Base-by-base conservation (phyloP, 2,113 vertebrate species). In the Hoplias malabaricus region DNA sequence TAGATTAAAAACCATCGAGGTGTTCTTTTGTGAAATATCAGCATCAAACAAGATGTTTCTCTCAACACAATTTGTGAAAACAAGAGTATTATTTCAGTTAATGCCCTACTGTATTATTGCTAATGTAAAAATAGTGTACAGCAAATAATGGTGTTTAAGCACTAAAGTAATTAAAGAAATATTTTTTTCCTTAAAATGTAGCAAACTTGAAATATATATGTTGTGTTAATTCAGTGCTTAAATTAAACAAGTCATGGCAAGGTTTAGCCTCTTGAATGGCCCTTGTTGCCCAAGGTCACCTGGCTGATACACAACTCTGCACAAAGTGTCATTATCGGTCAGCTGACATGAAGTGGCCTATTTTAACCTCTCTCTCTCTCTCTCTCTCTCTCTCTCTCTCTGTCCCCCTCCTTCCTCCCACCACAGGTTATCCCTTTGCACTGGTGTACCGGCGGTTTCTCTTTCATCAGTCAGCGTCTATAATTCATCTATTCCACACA, bases 371-470 rank as follows among this genome's bases (percentile, higher is more conserved):
- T 74, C 16, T 27, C 19, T 57, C 7, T 71, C 12, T 63, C 38
- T 61, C 27, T 54, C 12, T 57, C 33, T 65, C 3, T 68, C 5
- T 76, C 21, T 79, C 7, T 69, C 12, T 75, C 13, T 59, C 7
- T 72, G 16, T 65, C 48, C 46, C 27, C 46, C 12, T 46, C 29
- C 57, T 2, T 62, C 2, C 70, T 19, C 75, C 5, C 8, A 68
- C 53, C 84, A 61, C 80, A 98, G 97, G 96, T 65, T 99, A 99
- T 90, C 96, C 96, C 36, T 93, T 93, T 90, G 96, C 96, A 82
- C 89, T 97, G 90, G 89, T 97, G 81, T 96, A 97, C 84, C 93
- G 96, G 13, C 85, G 76, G 21, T 95, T 94, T 87, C 91, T 98
- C 79, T 98, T 97, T 92, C 86, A 95, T 90, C 93, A 95, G 89